Conservation (phyloP, 2,113 vertebrate genomes). For the Carettochelys insculpta region DNA sequence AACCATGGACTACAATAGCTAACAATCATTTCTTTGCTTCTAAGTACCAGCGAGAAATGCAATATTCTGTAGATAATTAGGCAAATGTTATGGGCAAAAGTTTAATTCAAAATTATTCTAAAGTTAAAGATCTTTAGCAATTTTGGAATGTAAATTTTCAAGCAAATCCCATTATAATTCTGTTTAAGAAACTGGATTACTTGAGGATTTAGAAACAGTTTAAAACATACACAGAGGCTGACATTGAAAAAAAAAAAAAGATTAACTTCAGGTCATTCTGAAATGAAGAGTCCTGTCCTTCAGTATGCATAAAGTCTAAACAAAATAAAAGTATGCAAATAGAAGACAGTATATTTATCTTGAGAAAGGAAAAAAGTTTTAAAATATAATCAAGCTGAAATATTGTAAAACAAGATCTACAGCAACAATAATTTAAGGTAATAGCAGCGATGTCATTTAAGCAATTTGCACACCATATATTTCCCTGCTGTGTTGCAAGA, state of each 20-base stretch:
- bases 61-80: background rate
- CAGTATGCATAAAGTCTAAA: constrained; percentile 22
- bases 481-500: constrained; percentile 78
- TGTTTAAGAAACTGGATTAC: constrained; percentile 19
- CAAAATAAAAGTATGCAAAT: constrained; percentile 67
- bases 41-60: background rate
- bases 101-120: constrained; percentile 34
- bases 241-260: background rate
- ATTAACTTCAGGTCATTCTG: constrained; percentile 15
- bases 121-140: constrained; percentile 43
- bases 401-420: constrained; percentile 74
- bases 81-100: background rate
- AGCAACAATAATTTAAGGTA: constrained; percentile 79
- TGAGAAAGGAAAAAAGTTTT: constrained; percentile 75
- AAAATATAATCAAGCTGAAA: constrained; percentile 78
- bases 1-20: background rate
- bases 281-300: constrained; percentile 44
- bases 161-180: constrained; percentile 47
- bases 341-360: constrained; percentile 66
- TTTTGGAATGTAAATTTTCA: constrained; percentile 43
- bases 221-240: background rate
- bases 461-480: constrained; percentile 79
- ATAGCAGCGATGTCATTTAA: constrained; percentile 80
- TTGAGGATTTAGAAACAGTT: constrained; percentile 24
- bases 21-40: background rate